Evolutionary conservation across 2,888 invertebrate genomes (phyloP).

Genomic region (Megamerina dolium): DNA sequence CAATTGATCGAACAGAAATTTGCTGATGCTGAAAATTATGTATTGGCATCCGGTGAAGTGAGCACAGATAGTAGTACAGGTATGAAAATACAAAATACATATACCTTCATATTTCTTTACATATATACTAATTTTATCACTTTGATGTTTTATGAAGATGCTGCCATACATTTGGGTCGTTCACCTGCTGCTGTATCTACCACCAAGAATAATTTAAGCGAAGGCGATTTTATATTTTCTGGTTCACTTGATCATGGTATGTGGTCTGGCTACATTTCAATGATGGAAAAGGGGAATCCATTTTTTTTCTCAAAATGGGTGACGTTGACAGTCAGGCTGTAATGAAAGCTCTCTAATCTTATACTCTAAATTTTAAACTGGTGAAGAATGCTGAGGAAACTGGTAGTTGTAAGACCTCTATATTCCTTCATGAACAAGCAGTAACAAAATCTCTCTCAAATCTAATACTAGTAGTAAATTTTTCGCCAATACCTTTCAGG

Average conservation of each 20-base stretch:
- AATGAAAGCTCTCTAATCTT: no score
- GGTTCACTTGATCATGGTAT: constrained; percentile 43
- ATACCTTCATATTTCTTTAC: background rate
- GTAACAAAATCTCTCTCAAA: no score
- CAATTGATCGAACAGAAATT: constrained; percentile 62
- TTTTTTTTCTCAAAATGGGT: background rate
- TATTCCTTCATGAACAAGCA: no score
- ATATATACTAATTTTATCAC: no score
- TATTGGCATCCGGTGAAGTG: constrained; percentile 61
- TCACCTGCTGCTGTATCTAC: constrained; percentile 17
- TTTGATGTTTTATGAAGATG: no score
- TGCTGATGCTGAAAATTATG: constrained; percentile 74
- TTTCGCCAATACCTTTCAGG: no score
- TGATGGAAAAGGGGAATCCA: background rate
- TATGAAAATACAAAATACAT: constrained; percentile 3
- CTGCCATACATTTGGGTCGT: background rate
- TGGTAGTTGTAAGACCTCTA: no score
- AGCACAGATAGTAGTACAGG: constrained; percentile 41
- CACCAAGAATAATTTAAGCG: constrained; percentile 22
- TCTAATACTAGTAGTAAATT: no score
- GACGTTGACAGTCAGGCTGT: no score
- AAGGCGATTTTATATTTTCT: constrained; percentile 36
- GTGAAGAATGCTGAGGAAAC: no score
- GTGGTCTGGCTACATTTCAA: no score
- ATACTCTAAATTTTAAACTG: no score